phyloP scores from a whole-genome alignment of 2,888 invertebrate species.

The Orthosia gothica region DNA sequence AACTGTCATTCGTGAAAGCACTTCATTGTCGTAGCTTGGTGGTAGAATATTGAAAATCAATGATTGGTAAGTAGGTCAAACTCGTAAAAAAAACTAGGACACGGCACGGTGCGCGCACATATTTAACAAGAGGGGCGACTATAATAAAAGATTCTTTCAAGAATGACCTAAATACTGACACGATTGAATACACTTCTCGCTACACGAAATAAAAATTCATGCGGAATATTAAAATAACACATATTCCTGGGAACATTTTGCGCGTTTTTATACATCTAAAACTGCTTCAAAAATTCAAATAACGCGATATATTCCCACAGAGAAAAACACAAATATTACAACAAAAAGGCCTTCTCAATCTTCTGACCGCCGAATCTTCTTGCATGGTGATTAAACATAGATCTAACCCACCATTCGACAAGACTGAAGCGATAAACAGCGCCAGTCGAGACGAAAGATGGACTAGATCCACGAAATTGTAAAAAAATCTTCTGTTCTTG shows the following conservation, averaged over 20 bases:
- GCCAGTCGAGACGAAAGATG: slow-evolving; percentile 85
- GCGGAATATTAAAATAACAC: neutral
- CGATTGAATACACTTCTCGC: slow-evolving; percentile 25
- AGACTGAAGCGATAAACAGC: slow-evolving; percentile 85
- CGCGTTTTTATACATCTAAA: neutral
- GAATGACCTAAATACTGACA: slow-evolving; percentile 43
- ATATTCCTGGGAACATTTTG: neutral
- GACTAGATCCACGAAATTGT: slow-evolving; percentile 69
- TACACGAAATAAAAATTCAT: slow-evolving; percentile 5
- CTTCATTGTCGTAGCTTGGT: slow-evolving; percentile 13
- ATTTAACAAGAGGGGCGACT: slow-evolving; percentile 6
- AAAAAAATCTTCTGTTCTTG: slow-evolving; percentile 53
- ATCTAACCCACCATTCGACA: slow-evolving; percentile 90
- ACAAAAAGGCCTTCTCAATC: slow-evolving; percentile 39
- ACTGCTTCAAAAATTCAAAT: neutral
- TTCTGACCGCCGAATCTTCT: slow-evolving; percentile 59
- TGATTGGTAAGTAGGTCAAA: slow-evolving; percentile 51
- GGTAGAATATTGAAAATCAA: slow-evolving; percentile 55
- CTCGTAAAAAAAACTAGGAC: slow-evolving; percentile 48
- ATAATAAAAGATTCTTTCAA: slow-evolving; percentile 29
- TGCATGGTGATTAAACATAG: slow-evolving; percentile 66
- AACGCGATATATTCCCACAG: slow-evolving; percentile 1
- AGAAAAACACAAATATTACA: slow-evolving; percentile 1
- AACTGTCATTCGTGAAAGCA: slow-evolving; percentile 34
- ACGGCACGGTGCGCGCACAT: slow-evolving; percentile 15